Evolutionary conservation across 2,888 invertebrate genomes (phyloP), one percentile per base, ranked within the genome.

Genomic region (Bedellia somnulentella): DNA sequence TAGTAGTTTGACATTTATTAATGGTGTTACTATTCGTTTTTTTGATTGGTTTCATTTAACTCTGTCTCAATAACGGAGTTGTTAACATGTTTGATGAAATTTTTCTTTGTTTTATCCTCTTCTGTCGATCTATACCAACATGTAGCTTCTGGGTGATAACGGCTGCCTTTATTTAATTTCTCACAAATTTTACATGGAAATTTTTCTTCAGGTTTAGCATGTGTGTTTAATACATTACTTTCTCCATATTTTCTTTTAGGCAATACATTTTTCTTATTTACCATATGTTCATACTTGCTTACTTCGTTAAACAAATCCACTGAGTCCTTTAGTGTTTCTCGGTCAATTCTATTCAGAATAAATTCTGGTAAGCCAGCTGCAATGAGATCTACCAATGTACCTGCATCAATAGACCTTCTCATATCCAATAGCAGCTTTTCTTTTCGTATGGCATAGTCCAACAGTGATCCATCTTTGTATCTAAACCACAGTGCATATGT

Each of bases 21-120:
- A 8, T 27, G 36, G 33, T 26, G 34, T 25, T 2, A 34, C 21
- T 34, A 29, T 12, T 28, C 23, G 37, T 37, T 36, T 39, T 39
- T 37, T 37, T 24, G 18, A 6, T 37, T 29, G 8, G 12, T 12
- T 8, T 34, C 13, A 27, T 29, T 31, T 11, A 39, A 23, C 22
- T 35, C 35, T 3, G n/a, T 24, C 17, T 37, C 37, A 9, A 37
- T 9, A 23, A 22, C 29, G n/a, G 32, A 14, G 30, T 39, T 39
- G 15, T 36, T 39, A 3, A 33, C 32, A 11, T 0, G 6, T 30
- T 28, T 22, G n/a, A 22, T 11, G 10, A 29, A 18, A 4, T 27
- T 16, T 24, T 23, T 29, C 14, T 24, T 29, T n/a, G 18, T 16
- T 10, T 15, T 21, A 6, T 29, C 8, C n/a, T 31, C 18, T 13